phyloP scores from a whole-genome alignment of 2,113 vertebrate genomes.

The Nothoprocta pentlandii region DNA sequence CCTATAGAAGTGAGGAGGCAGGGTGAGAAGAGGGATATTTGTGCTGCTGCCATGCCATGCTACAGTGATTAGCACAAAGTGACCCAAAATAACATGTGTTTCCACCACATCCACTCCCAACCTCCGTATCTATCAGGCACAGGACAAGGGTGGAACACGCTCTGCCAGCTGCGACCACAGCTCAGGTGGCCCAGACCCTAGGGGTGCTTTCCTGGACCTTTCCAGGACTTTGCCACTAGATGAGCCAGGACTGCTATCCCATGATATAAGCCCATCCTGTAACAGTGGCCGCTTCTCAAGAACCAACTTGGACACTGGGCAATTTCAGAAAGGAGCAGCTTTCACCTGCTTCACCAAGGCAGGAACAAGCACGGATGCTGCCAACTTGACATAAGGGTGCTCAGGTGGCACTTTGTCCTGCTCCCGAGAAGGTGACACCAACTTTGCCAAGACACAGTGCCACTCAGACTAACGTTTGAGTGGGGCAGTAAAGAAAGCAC shows the following conservation, averaged over 20 bases:
- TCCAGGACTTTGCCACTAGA: background rate
- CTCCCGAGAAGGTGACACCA: background rate
- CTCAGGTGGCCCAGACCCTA: background rate
- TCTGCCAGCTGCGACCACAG: background rate
- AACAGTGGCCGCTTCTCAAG: too few relatives aligned
- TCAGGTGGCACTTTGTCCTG: background rate
- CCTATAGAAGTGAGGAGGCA: background rate
- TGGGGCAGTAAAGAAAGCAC: background rate
- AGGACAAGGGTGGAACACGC: background rate
- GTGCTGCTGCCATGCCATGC: background rate
- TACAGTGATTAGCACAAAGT: background rate
- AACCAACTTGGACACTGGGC: too few relatives aligned
- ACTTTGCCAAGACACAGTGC: background rate
- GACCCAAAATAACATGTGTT: background rate
- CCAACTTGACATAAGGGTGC: too few relatives aligned
- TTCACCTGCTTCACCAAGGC: too few relatives aligned
- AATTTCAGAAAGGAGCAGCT: background rate
- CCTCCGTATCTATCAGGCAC: accelerated
- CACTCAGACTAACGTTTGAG: background rate
- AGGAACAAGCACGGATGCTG: too few relatives aligned
- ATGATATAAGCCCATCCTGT: too few relatives aligned
- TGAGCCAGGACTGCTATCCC: too few relatives aligned
- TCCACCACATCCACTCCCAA: background rate
- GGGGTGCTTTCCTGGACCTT: background rate
- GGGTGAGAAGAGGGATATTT: background rate